These are phyloP conservation scores for Bombus cullumanus DNA, from an alignment of 1,140 invertebrate genomes.

Conservation along the genomic window DNA sequence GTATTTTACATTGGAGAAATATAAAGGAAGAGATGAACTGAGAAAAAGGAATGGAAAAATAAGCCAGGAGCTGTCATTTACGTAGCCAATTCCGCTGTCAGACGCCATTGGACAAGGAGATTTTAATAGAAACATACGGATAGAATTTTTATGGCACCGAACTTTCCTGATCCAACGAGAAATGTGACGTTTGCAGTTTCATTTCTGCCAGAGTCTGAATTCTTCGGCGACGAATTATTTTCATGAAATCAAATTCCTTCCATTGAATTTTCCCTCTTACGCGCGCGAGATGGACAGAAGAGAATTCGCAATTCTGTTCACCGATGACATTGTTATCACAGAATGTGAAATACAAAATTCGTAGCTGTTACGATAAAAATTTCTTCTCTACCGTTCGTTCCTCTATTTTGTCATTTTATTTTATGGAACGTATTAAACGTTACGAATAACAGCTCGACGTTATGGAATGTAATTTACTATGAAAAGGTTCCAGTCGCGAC, in stretches of 20 bases:
- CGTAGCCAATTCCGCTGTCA: not conserved
- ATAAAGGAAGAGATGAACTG: not conserved
- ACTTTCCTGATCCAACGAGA: not conserved
- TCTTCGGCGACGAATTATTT: not conserved
- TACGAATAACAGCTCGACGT: not conserved
- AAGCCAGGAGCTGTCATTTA: conserved; percentile 16
- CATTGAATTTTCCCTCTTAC: not conserved
- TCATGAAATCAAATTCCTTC: conserved; percentile 10
- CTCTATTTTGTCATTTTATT: not conserved
- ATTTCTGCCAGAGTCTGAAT: not conserved
- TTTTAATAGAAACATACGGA: conserved; percentile 17
- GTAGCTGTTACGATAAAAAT: not conserved
- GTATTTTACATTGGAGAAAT: not conserved
- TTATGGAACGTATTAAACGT: not conserved
- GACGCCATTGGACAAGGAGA: not conserved
- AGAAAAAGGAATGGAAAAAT: not conserved
- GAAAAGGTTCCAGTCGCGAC: not conserved
- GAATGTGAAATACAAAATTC: not conserved
- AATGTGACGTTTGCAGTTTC: not conserved
- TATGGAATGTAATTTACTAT: not conserved
- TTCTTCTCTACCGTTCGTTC: not conserved
- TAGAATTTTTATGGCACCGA: not conserved
- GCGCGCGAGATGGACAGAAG: not conserved
- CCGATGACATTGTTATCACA: not conserved
- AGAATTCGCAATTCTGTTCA: not conserved